Percentiles rank a stretch among this genome's conserved stretches.
phyloP scores from a whole-genome alignment of 1,140 invertebrate species.

The Bursaphelenchus mucronatus region DNA sequence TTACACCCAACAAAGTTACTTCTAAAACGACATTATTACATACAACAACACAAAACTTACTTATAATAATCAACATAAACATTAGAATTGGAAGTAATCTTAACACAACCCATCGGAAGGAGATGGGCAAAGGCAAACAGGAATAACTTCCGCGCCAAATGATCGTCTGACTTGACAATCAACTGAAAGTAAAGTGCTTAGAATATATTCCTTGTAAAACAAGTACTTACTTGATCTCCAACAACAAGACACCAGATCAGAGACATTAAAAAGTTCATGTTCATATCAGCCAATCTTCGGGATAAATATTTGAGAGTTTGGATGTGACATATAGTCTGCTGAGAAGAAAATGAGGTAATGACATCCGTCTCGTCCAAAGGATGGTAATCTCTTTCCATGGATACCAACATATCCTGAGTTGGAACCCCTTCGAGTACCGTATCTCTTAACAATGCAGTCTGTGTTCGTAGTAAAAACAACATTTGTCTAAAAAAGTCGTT shows the following conservation, averaged over 20 bases:
- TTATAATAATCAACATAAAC: slow-evolving; percentile 27
- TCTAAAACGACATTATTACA: slow-evolving; percentile 27
- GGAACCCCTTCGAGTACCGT: slow-evolving; percentile 31
- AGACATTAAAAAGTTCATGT: slow-evolving; percentile 6
- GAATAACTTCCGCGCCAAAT: slow-evolving; percentile 24
- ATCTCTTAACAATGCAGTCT: slow-evolving; percentile 25
- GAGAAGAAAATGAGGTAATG: slow-evolving; percentile 24
- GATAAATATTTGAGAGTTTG: slow-evolving; percentile 14
- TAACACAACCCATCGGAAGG: slow-evolving; percentile 34
- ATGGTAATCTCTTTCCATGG: slow-evolving; percentile 28
- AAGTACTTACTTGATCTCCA: slow-evolving; percentile 36
- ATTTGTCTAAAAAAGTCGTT: slow-evolving; percentile 36
- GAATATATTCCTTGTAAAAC: background rate
- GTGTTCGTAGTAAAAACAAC: slow-evolving; percentile 33
- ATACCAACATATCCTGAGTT: slow-evolving; percentile 39
- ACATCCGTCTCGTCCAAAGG: slow-evolving; percentile 33
- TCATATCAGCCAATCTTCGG: slow-evolving; percentile 2
- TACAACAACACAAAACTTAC: slow-evolving; percentile 5
- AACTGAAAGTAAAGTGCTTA: slow-evolving; percentile 31
- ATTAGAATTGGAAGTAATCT: slow-evolving; percentile 22
- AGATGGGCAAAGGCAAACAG: slow-evolving; percentile 36
- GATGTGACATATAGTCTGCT: slow-evolving; percentile 1
- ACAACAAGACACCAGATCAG: slow-evolving; percentile 37
- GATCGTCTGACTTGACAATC: slow-evolving; percentile 26
- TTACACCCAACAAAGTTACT: slow-evolving; percentile 37